phyloP scores from a whole-genome alignment of 2,888 invertebrate genomes.

The Nemotelus pantherinus region DNA sequence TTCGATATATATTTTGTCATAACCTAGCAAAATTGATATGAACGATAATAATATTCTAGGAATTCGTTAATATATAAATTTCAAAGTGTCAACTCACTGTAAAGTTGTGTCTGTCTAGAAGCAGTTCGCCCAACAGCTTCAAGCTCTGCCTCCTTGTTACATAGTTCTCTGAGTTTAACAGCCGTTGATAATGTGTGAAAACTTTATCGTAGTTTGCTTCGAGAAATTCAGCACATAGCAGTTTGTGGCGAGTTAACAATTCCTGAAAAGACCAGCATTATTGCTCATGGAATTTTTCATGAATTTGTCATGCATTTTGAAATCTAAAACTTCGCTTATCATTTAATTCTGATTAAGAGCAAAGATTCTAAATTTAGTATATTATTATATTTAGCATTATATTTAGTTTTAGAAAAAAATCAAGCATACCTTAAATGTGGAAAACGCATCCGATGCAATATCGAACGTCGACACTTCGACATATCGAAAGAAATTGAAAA shows the following conservation, averaged over 20 bases:
- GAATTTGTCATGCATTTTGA: neutral
- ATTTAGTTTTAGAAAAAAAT: neutral
- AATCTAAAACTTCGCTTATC: neutral
- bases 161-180: conserved; percentile 99
- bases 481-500: conserved; percentile 99
- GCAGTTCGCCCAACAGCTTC: conserved; percentile 94
- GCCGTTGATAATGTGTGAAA: conserved; percentile 95
- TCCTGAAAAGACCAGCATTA: conserved; percentile 70
- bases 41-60: conserved; percentile 50
- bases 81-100: conserved; percentile 71
- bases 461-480: conserved; percentile 99
- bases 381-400: neutral
- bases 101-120: conserved; percentile 99
- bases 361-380: neutral
- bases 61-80: conserved; percentile 20
- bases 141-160: conserved; percentile 98
- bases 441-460: conserved; percentile 99
- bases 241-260: conserved; percentile 92
- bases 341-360: too few relatives aligned
- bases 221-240: conserved; percentile 97
- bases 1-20: conserved; percentile 99
- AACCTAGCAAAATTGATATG: conserved; percentile 66
- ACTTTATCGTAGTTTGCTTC: conserved; percentile 99
- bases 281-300: conserved; percentile 48
- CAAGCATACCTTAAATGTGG: conserved; percentile 92